These are phyloP conservation scores for Phyllostomus discolor DNA, from an alignment of 2,113 vertebrate species.

Conservation along the genomic window DNA sequence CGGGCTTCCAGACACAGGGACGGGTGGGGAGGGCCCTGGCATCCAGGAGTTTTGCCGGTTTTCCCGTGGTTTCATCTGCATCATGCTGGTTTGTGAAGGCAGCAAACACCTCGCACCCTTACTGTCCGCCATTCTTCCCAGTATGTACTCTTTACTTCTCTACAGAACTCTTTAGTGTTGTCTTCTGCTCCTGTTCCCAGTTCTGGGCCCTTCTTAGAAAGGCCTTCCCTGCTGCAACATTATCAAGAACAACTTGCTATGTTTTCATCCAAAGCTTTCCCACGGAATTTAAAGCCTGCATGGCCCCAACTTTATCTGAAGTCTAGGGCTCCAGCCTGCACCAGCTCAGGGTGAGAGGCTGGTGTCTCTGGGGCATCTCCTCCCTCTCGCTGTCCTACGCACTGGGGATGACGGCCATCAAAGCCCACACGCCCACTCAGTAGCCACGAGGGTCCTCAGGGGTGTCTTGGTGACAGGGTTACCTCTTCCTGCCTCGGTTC, in stretches of 20 bases:
- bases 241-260: neutral
- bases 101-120: neutral
- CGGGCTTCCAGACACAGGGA: neutral
- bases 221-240: neutral
- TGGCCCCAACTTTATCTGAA: neutral
- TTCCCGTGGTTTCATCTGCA: neutral
- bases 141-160: neutral
- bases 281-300: neutral
- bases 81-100: neutral
- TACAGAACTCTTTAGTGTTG: neutral
- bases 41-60: neutral
- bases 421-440: neutral
- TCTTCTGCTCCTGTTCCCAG: neutral
- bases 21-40: neutral
- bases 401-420: neutral
- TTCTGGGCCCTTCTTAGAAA: neutral
- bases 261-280: neutral
- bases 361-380: neutral
- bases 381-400: neutral
- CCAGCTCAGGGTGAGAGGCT: neutral
- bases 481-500: neutral
- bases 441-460: neutral
- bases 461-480: neutral
- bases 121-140: neutral
- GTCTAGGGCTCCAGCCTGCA: neutral